These are phyloP conservation scores for Ictalurus punctatus DNA, from an alignment of 2,113 vertebrate genomes.

Conservation along the genomic window DNA sequence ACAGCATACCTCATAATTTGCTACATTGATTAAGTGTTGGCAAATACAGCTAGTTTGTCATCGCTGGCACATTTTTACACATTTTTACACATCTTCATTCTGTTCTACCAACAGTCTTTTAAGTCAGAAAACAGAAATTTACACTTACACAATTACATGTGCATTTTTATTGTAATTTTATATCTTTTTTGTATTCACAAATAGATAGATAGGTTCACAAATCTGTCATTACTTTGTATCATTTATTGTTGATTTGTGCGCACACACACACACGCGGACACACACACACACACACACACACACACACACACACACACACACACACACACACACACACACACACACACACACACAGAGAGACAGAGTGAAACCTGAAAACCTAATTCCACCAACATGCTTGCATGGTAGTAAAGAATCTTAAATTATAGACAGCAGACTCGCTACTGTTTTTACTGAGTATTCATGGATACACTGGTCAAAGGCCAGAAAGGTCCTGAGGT, in stretches of 20 bases:
- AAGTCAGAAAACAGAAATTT: neutral
- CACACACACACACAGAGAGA: neutral
- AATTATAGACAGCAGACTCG: neutral
- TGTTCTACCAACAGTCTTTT: neutral
- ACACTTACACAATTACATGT: neutral
- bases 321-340: neutral
- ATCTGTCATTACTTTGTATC: neutral
- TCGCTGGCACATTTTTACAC: neutral
- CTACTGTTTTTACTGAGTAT: neutral
- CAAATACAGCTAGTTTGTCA: neutral
- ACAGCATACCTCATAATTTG: neutral
- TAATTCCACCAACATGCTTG: neutral
- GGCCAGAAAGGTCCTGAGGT: neutral
- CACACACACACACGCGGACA: neutral
- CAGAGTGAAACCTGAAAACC: neutral
- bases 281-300: neutral
- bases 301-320: neutral
- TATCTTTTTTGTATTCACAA: neutral
- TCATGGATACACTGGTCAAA: slow-evolving; percentile 11
- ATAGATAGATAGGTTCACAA: neutral
- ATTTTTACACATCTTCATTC: neutral
- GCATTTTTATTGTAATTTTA: neutral
- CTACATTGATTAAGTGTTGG: neutral
- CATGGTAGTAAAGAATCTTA: neutral
- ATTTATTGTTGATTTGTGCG: neutral